Evolutionary conservation across 2,113 vertebrate genomes (phyloP).

Genomic region (Upupa epops): DNA sequence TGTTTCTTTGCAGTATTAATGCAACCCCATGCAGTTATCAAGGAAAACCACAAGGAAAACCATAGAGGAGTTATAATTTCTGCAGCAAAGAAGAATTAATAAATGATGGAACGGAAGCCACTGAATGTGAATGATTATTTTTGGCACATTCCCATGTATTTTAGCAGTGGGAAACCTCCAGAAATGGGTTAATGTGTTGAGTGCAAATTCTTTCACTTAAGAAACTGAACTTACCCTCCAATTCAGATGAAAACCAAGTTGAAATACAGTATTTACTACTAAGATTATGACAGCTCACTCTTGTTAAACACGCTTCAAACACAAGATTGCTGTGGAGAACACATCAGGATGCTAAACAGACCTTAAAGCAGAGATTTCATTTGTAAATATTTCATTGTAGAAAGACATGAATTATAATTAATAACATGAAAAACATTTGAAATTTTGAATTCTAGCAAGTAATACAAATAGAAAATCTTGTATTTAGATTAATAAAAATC

Average conservation of each 20-base stretch:
- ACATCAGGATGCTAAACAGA: not conserved
- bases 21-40: rapidly evolving
- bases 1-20: not conserved
- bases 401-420: not conserved
- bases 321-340: not conserved
- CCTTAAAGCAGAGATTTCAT: not conserved
- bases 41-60: not conserved
- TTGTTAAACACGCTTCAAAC: not conserved
- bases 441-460: not conserved
- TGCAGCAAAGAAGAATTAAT: not conserved
- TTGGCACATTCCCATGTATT: not conserved
- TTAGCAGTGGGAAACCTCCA: not conserved
- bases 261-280: not conserved
- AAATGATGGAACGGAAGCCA: not conserved
- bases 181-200: not conserved
- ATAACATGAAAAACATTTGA: not conserved
- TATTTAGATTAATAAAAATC: not conserved
- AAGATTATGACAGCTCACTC: not conserved
- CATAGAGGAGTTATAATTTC: not conserved
- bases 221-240: not conserved
- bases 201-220: not conserved
- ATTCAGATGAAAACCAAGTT: not conserved
- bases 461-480: not conserved
- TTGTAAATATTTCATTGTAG: not conserved
- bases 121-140: not conserved